Base-by-base conservation (phyloP, 1,140 invertebrate genomes). In the Helicorthomorpha holstii region DNA sequence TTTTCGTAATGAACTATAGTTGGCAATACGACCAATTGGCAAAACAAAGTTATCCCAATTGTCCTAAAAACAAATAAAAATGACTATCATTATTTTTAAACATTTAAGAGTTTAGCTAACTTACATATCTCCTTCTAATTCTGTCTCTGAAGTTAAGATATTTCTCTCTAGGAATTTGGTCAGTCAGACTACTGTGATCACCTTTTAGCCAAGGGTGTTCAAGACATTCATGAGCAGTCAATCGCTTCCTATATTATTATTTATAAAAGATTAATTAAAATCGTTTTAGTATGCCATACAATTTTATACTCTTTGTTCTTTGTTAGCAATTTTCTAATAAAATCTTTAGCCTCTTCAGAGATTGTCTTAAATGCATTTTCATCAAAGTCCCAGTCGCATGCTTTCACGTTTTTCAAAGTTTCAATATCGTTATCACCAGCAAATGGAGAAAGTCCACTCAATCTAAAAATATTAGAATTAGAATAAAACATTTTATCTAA, bases 381-480 rank as follows among this genome's bases (percentile, higher is more conserved):
- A 67, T 98, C 91, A 71, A 99, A 98, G 73, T 94, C 89, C 93
- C 93, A 98, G 66, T 98, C 91, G 64, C 93, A 96, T 23, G 86
- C 83, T 67, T 93, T 94, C 0, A 98, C 95, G 67, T 98, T 98
- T 67, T 96, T 94, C 44, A 98, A 67, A 0, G 95, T 98, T 61
- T 98, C 94, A 48, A 97, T 83, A 68, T 98, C 94, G 64, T 95
- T 96, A 64, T 97, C 92, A 25, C 95, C 95, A 59, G 93, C 92
- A 67, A 99, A 99, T 57, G 95, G 95, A 53, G 95, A 98, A 26
- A 98, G 74, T 41, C 95, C 96, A 64, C 90, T 95, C 54, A 98
- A 70, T 48, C 87, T 91, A 24, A 50, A n/a, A 25, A 12, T 43
- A 23, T 24, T 10, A 42, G 45, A 51, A 46, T 21, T 29, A 46